Base-by-base conservation (phyloP, 2,113 vertebrate genomes). In the Sinosuthora webbiana region DNA sequence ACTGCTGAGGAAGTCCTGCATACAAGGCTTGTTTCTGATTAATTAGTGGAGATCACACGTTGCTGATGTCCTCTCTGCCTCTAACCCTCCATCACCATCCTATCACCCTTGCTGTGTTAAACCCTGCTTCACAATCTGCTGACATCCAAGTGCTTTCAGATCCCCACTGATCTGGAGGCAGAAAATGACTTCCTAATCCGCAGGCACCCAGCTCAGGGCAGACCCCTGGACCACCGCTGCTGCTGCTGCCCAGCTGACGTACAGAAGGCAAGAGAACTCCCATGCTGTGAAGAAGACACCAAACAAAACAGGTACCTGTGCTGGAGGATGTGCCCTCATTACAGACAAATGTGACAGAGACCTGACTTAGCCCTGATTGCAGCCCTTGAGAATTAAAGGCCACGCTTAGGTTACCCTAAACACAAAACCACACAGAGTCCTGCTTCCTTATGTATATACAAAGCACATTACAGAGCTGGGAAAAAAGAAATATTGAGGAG, bases 201-300 rank as follows among this genome's bases (percentile, higher is more conserved):
- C 62, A 87, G 49, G 60, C 33, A 63, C 2, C 0, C 11, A 55
- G 42, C 60, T 71, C 33, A 4, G 47, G 42, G 35, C 52, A 91
- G 78, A 44, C 27, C 62, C 39, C 2, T 4, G 10, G 77, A 17
- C 3, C 10, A 50, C 5, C 3, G 3, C 60, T 0, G 0, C 33
- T 56, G 33, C 76, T 67, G 45, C 35, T 67, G 69, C 10, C 41
- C 64, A 67, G 60, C 2, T 50, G 60, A 69, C 1, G 1, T 8
- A 19, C 37, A 62, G 19, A 77, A 62, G 11, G 57, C 21, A 55
- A 35, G 28, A 50, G 39, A 74, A 70, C 12, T 33, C 37, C 50
- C 47, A 13, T 9, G 23, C 64, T 53, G 59, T 5, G 41, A 49
- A 76, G 53, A 31, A 4, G 1, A 37, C 37, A 14, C 10, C 15